Base-by-base conservation (phyloP, 2,113 vertebrate genomes). In the Ptilorrhoa leucosticta region DNA sequence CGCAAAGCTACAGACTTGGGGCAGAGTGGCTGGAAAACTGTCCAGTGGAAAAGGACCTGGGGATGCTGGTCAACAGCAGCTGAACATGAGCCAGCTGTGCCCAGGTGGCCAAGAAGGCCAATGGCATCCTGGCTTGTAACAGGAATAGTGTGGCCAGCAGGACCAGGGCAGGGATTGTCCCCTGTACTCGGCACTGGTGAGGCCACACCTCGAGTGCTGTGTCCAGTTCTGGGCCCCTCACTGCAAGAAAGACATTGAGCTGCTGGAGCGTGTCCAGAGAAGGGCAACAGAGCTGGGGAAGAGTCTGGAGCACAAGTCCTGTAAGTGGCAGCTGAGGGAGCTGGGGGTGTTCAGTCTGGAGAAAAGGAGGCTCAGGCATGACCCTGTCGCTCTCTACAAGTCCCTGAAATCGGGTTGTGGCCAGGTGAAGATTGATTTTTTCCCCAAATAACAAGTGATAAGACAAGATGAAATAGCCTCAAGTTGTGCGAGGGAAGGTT, bases 331-430 rank as follows among this genome's bases (percentile, higher is more conserved):
- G 45, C 53, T 47, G 51, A 66, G 11, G 10, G 21, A 85, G 7
- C 24, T 39, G 51, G 12, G 12, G 10, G 1, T 13, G 3, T 39
- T 50, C 13, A 53, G 26, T 11, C 13, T 68, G 40, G 19, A 54
- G 40, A 28, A 86, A 44, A n/a, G 7, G 8, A 33, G 19, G 40
- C 22, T 54, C 9, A 4, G 13, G 11, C 0, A 0, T 30, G 53
- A 80, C 40, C 18, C 7, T 33, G 11, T 40, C 0, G 0, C n/a
- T 33, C 18, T 47, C 22, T 37, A 10, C 11, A 53, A 17, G 2
- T 24, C 24, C 51, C n/a, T 78, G 45, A 53, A 77, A 28, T 22
- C 21, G 42, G 9, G n/a, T 6, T 40, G 10, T 37, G 33, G 21
- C 18, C 18, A 77, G 6, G 3, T 40, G n/a, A 11, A 56, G 16